Evolutionary conservation across 2,797 vertebrate species (phyloP), one percentile per base, ranked within the genome.

Genomic region (Oreonectes daqikongensis): DNA sequence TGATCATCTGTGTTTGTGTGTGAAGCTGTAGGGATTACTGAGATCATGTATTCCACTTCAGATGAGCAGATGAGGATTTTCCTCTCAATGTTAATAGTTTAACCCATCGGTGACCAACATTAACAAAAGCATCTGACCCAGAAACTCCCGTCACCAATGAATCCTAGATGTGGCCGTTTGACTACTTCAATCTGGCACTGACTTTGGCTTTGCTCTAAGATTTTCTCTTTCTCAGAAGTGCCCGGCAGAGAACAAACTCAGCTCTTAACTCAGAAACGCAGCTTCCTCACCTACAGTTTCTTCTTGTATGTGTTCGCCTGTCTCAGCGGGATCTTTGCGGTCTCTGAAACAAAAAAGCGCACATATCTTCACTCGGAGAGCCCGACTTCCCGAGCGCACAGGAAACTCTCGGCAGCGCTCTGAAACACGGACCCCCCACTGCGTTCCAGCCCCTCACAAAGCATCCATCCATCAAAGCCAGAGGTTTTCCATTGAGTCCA

Each of bases 401-500:
- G 67, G 22, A 44, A 68, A 42, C 22, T 42, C 50, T 53, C 0
- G 8, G 42, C 71, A 38, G 40, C 22, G 40, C 53, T 77, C 63
- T 64, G 30, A 71, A 70, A 48, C 22, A 26, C 0, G 20, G 71
- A 72, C 70, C 28, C 50, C 67, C 59, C 75, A 66, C 59, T 65
- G 28, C 15, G 22, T 72, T 67, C 55, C 77, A 79, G 57, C 67
- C 63, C 74, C 69, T 85, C 80, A 71, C 81, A 84, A 75, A 66
- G 42, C 68, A 84, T 80, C 81, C 77, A 28, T 60, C 77, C 55
- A 79, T 71, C 61, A 69, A 68, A 67, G 67, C 59, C 69, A 77
- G 71, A 75, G 18, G 22, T n/a, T n/a, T n/a, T n/a, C n/a, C n/a
- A n/a, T n/a, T n/a, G n/a, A 69, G 40, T 64, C 20, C 11, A 46